Evolutionary conservation across 2,888 invertebrate genomes (phyloP), one percentile per base, ranked within the genome.

Genomic region (Erebia palarica): DNA sequence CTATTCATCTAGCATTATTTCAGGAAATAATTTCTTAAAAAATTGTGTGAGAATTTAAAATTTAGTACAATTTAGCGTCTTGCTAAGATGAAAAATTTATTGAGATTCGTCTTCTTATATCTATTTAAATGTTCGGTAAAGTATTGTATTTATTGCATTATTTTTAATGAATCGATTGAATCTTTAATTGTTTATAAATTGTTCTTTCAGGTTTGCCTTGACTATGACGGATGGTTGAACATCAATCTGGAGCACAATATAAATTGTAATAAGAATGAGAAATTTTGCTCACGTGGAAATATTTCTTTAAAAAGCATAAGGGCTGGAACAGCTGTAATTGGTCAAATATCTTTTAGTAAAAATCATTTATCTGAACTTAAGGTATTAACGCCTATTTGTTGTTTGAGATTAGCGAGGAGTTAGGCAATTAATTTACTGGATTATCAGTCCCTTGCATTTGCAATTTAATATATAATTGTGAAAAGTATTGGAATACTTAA

Each of bases 171-270:
- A 18, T 16, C 10, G 10, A 18, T 18, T 18, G 16, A 27, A 27
- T 27, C 10, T 53, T 53, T 16, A 16, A 18, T 10, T n/a, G 2
- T 55, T 16, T 0, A 18, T 16, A 65, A 36, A 51, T 16, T 53
- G 10, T 44, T 51, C 27, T 86, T 87, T 75, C 79, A 93, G 93
- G 71, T 77, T 49, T 83, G 86, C 70, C 85, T 96, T 75, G 96
- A 97, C 81, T 96, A 96, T 80, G 97, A 97, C 87, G 95, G 96
- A 47, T 96, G 96, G 94, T 84, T 96, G 21, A 95, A 94, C 74
- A 94, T 97, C 77, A 95, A 95, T 83, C 87, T 97, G 73, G 94
- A 95, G 79, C 97, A 97, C 84, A 94, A 95, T 1, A 82, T 97
- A 65, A 94, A 85, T 75, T 93, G 95, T 76, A 86, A 87, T 76